Evolutionary conservation across 2,113 vertebrate species (phyloP).

Genomic region (Setophaga coronata): DNA sequence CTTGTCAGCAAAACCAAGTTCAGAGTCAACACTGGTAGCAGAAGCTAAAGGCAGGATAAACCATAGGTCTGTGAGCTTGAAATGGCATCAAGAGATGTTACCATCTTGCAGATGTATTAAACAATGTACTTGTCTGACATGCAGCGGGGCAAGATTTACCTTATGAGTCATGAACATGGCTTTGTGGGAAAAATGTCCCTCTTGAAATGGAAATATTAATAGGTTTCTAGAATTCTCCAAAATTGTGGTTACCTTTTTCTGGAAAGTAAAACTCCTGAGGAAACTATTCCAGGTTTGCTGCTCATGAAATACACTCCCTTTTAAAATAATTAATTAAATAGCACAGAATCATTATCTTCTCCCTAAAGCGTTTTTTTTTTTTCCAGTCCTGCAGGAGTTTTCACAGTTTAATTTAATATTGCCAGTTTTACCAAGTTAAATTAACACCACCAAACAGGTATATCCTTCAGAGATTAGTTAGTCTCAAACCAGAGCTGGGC

Average conservation of each 20-base stretch:
- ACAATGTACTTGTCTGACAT: background rate
- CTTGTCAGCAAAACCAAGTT: background rate
- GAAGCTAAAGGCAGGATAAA: background rate
- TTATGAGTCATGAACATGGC: background rate
- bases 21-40: background rate
- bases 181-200: background rate
- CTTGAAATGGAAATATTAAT: background rate
- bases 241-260: background rate
- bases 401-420: constrained; percentile 58
- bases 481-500: constrained; percentile 33
- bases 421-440: constrained; percentile 33
- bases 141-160: background rate
- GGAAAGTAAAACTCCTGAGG: background rate
- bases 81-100: background rate
- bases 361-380: background rate
- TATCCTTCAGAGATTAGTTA: constrained; percentile 54
- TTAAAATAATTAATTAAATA: background rate
- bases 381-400: background rate
- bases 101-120: background rate
- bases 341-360: background rate
- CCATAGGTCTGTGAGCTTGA: background rate
- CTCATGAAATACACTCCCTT: background rate
- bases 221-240: background rate
- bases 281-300: background rate
- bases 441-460: constrained; percentile 30